Percentiles rank a stretch among this genome's conserved stretches.
phyloP scores from a whole-genome alignment of 2,888 invertebrate species.

The Drosophila eohydei region DNA sequence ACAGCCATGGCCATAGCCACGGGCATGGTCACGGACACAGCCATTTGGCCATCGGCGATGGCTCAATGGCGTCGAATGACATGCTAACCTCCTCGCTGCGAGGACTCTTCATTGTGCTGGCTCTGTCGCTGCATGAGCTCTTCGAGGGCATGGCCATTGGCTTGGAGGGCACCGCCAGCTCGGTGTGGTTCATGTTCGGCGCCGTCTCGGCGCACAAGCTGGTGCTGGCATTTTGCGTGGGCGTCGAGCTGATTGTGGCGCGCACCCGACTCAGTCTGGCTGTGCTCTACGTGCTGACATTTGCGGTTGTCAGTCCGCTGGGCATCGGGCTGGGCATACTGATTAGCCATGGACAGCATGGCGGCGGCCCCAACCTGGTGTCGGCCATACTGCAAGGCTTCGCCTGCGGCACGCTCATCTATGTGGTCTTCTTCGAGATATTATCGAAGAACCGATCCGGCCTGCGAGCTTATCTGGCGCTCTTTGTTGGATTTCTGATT shows the following conservation, averaged over 20 bases:
- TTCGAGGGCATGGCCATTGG: slow-evolving; percentile 95
- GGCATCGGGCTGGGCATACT: slow-evolving; percentile 91
- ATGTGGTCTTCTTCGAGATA: slow-evolving; percentile 98
- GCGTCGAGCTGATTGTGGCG: slow-evolving; percentile 91
- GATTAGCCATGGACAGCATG: slow-evolving; percentile 88
- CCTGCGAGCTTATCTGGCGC: slow-evolving; percentile 88
- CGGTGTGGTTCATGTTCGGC: slow-evolving; percentile 92
- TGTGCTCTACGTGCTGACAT: slow-evolving; percentile 90
- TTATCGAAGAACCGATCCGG: slow-evolving; percentile 88
- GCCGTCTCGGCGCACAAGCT: slow-evolving; percentile 94
- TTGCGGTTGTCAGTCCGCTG: slow-evolving; percentile 91
- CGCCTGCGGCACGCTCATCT: slow-evolving; percentile 96
- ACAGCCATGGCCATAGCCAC: slow-evolving; percentile 42
- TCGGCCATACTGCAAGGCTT: slow-evolving; percentile 91
- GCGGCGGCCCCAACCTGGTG: slow-evolving; percentile 87
- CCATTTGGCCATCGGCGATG: slow-evolving; percentile 71
- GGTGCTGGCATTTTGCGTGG: slow-evolving; percentile 95
- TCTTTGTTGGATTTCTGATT: slow-evolving; percentile 89
- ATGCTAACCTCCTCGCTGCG: slow-evolving; percentile 86
- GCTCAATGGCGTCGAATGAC: slow-evolving; percentile 81
- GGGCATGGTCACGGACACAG: slow-evolving; percentile 60
- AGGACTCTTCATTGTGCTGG: slow-evolving; percentile 91
- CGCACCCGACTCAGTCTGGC: slow-evolving; percentile 88
- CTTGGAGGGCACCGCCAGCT: slow-evolving; percentile 87
- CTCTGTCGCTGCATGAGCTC: slow-evolving; percentile 93